phyloP scores from a whole-genome alignment of 1,140 invertebrate species.

The Potamilus streckersoni region DNA sequence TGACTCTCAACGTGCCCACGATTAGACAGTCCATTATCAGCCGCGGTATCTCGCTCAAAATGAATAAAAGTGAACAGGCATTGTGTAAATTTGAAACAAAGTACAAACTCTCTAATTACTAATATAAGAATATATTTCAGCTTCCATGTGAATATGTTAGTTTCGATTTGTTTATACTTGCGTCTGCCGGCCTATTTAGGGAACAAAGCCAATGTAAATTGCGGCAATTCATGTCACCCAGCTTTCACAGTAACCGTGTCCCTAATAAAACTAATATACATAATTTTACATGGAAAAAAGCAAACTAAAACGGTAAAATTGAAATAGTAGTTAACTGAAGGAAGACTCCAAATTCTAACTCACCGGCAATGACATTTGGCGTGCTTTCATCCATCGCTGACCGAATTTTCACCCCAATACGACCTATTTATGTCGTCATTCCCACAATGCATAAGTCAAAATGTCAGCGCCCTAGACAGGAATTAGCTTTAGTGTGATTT shows the following conservation, averaged over 20 bases:
- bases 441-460: constrained; percentile 29
- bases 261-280: too few relatives aligned
- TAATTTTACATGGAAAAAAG: neutral
- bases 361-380: constrained; percentile 29
- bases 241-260: too few relatives aligned
- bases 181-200: constrained; percentile 34
- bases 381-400: constrained; percentile 42
- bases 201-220: constrained; percentile 21
- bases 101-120: too few relatives aligned
- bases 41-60: too few relatives aligned
- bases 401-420: constrained; percentile 37
- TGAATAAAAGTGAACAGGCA: too few relatives aligned
- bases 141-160: too few relatives aligned
- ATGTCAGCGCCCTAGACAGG: constrained; percentile 38
- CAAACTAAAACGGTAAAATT: neutral
- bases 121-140: too few relatives aligned
- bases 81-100: too few relatives aligned
- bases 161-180: too few relatives aligned
- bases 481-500: constrained; percentile 10
- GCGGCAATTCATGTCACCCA: too few relatives aligned
- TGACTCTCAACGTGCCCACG: too few relatives aligned
- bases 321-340: constrained; percentile 20
- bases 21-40: too few relatives aligned
- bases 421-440: constrained; percentile 32
- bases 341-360: constrained; percentile 3